Percentiles rank a stretch among this genome's conserved stretches.
Evolutionary conservation across 2,113 vertebrate species (phyloP).

Genomic region (Leucopsar rothschildi): DNA sequence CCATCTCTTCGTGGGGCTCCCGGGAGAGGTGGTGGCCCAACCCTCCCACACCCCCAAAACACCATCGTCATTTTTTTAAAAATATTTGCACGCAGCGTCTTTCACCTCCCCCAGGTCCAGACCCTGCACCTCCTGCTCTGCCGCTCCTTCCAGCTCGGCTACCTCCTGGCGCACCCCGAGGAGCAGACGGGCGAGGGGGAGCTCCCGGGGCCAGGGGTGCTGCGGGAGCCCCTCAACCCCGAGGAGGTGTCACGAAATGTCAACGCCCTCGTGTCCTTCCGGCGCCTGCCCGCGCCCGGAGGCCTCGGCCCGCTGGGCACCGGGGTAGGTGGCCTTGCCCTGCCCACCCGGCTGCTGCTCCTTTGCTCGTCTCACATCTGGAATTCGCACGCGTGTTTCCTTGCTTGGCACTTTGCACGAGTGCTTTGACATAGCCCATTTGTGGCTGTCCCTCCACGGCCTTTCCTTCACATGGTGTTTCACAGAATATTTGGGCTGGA

Average conservation of each 20-base stretch:
- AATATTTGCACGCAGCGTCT: not conserved
- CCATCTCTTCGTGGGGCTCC: constrained; percentile 86
- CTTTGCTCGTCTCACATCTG: fast-evolving
- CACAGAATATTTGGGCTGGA: not conserved
- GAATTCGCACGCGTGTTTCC: fast-evolving
- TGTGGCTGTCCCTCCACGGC: fast-evolving
- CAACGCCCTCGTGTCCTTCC: constrained; percentile 90
- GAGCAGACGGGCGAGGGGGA: constrained; percentile 60
- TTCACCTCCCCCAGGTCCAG: constrained; percentile 75
- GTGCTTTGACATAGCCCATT: fast-evolving
- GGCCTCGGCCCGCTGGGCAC: constrained; percentile 41
- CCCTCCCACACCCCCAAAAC: fast-evolving
- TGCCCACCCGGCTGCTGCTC: not conserved
- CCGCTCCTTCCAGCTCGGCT: constrained; percentile 91
- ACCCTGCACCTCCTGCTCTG: constrained; percentile 90
- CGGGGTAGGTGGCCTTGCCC: constrained; percentile 66
- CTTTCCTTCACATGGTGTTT: fast-evolving
- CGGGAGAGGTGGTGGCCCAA: constrained; percentile 61
- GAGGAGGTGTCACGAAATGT: constrained; percentile 89
- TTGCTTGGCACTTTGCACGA: fast-evolving
- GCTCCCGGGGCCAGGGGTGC: not conserved
- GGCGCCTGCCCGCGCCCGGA: constrained; percentile 76
- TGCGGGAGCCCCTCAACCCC: constrained; percentile 78
- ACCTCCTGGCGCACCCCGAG: constrained; percentile 86
- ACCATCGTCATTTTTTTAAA: no score